Conservation (phyloP, 2,888 invertebrate genomes). For the Liopterus haemorrhoidalis region DNA sequence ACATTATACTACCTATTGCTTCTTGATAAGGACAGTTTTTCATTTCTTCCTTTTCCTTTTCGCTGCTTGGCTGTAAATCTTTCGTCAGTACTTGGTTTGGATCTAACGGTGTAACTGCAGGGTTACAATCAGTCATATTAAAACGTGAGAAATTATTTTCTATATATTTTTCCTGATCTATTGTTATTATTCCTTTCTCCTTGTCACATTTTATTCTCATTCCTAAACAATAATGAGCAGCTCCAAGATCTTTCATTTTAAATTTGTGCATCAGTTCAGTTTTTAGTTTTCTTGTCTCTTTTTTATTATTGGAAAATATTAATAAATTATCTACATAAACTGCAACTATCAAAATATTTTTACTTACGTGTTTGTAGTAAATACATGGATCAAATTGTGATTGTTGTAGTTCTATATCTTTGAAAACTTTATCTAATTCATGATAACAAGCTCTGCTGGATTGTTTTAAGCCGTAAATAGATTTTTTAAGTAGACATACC, state of each 20-base stretch:
- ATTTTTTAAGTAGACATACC: constrained; percentile 27
- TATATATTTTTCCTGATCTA: constrained; percentile 27
- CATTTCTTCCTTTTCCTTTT: constrained; percentile 27
- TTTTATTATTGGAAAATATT: constrained; percentile 14
- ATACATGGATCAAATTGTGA: constrained; percentile 1
- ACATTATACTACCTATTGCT: constrained; percentile 24
- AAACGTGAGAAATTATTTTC: constrained; percentile 25
- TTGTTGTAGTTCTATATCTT: neutral
- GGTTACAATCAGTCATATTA: constrained; percentile 27
- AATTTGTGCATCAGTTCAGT: constrained; percentile 20
- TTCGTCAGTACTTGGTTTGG: constrained; percentile 26
- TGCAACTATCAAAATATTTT: too few species aligned
- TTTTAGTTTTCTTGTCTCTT: constrained; percentile 18
- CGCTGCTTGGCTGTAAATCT: constrained; percentile 25
- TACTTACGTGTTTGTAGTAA: neutral
- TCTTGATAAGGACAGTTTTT: constrained; percentile 23
- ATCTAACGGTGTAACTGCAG: constrained; percentile 27
- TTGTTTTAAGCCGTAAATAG: constrained; percentile 31
- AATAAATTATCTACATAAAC: constrained; percentile 19
- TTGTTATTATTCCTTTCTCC: constrained; percentile 11
- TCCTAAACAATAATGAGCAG: too few species aligned
- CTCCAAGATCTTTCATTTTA: too few species aligned
- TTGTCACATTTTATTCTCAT: constrained; percentile 17
- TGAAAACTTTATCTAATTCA: constrained; percentile 15
- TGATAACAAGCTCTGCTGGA: constrained; percentile 23